A percentile compares a stretch with the other conserved stretches of the same genome.
These are phyloP conservation scores for Salvelinus sp. DNA, from an alignment of 2,113 vertebrate species.

Conservation along the genomic window DNA sequence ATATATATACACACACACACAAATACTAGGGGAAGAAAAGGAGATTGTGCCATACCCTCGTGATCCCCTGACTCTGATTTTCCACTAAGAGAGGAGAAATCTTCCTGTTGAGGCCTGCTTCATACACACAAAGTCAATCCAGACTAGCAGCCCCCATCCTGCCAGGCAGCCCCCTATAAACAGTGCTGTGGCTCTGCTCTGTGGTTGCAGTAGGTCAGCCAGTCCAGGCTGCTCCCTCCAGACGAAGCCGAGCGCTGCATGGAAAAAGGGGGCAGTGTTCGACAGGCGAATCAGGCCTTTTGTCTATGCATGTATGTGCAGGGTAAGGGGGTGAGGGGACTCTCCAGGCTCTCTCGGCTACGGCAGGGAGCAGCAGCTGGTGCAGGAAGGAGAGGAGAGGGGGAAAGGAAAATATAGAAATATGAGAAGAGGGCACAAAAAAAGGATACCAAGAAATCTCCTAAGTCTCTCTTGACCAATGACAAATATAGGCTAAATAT, in stretches of 20 bases:
- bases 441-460: neutral
- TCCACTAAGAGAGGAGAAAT: constrained; percentile 47
- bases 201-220: constrained; percentile 55
- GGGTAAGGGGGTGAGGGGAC: constrained; percentile 60
- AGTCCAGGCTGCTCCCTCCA: constrained; percentile 60
- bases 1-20: constrained; percentile 56
- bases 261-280: constrained; percentile 70
- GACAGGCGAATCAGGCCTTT: constrained; percentile 76
- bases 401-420: constrained; percentile 44
- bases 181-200: constrained; percentile 26
- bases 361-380: constrained; percentile 68
- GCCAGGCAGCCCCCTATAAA: constrained; percentile 18
- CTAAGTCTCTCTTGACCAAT: too few species aligned
- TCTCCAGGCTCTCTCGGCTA: constrained; percentile 65
- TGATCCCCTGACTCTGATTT: constrained; percentile 36
- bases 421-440: constrained; percentile 8
- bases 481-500: too few species aligned
- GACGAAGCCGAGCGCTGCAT: constrained; percentile 48
- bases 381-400: constrained; percentile 52
- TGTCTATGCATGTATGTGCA: constrained; percentile 64
- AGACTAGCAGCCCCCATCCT: constrained; percentile 48
- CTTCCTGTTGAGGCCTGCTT: constrained; percentile 65
- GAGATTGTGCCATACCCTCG: constrained; percentile 67
- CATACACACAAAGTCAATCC: constrained; percentile 14
- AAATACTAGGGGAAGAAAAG: constrained; percentile 27